phyloP scores from a whole-genome alignment of 2,113 vertebrate species.

The Ammodytes dubius region DNA sequence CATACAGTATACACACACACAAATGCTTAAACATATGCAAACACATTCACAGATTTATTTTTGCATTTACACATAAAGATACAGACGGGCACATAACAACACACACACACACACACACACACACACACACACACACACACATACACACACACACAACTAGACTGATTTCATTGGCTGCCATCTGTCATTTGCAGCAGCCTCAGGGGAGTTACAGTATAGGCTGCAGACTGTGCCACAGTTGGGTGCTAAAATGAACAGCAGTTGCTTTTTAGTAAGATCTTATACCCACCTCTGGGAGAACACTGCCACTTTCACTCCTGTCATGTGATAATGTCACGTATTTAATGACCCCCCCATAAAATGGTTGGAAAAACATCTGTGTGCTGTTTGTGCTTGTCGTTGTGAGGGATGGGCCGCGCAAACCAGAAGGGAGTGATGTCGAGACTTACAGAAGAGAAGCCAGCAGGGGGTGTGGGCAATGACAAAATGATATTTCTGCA shows the following conservation, averaged over 20 bases:
- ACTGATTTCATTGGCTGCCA: constrained; percentile 54
- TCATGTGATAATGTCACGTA: constrained; percentile 53
- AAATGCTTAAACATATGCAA: background rate
- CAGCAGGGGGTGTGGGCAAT: background rate
- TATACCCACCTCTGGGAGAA: background rate
- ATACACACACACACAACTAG: background rate
- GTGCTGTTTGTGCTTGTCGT: constrained; percentile 31
- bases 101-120: background rate
- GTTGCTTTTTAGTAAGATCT: constrained; percentile 37
- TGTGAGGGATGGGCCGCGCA: constrained; percentile 18
- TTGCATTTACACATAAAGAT: background rate
- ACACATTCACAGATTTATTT: constrained; percentile 11
- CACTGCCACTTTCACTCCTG: constrained; percentile 37
- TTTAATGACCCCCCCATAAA: constrained; percentile 42
- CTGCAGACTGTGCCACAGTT: constrained; percentile 62
- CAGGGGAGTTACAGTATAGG: constrained; percentile 40
- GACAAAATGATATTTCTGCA: background rate
- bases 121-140: background rate
- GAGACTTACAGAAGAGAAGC: background rate
- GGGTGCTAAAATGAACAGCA: constrained; percentile 60
- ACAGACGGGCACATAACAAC: background rate
- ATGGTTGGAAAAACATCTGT: constrained; percentile 42
- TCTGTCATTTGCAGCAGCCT: constrained; percentile 57
- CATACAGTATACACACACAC: constrained; percentile 7
- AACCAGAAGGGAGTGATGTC: background rate